phyloP scores from a whole-genome alignment of 2,888 invertebrate species.

The Sphaeridia pumilis region DNA sequence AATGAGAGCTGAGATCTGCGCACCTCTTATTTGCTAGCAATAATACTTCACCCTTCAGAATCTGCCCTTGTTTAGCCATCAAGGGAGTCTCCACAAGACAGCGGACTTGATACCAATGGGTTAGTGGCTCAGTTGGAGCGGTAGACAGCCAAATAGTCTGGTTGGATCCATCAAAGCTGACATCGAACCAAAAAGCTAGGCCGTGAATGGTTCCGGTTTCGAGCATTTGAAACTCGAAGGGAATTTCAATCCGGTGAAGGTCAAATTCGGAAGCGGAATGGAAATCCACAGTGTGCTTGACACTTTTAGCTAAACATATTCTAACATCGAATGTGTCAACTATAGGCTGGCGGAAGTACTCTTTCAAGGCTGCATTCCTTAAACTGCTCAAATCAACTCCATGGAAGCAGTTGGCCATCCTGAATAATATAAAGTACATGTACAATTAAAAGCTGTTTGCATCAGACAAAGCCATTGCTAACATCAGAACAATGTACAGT shows the following conservation, averaged over 20 bases:
- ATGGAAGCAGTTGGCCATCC: slow-evolving; percentile 92
- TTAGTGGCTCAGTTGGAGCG: slow-evolving; percentile 91
- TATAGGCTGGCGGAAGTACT: slow-evolving; percentile 95
- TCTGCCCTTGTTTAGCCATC: slow-evolving; percentile 87
- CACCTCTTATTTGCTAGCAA: slow-evolving; percentile 84
- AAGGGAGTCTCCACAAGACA: slow-evolving; percentile 88
- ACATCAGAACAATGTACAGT: neutral
- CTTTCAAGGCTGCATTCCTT: slow-evolving; percentile 84
- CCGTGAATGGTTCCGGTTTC: slow-evolving; percentile 53
- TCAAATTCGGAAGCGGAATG: slow-evolving; percentile 82
- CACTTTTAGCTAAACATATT: slow-evolving; percentile 89
- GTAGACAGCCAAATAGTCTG: slow-evolving; percentile 95
- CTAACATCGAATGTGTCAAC: slow-evolving; percentile 97
- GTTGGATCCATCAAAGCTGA: slow-evolving; percentile 80
- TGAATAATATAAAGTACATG: slow-evolving; percentile 33
- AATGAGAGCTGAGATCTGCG: slow-evolving; percentile 9
- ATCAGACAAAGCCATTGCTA: neutral
- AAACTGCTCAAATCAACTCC: slow-evolving; percentile 89
- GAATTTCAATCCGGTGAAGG: slow-evolving; percentile 88
- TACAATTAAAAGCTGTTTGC: neutral
- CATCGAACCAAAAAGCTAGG: slow-evolving; percentile 98
- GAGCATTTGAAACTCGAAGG: slow-evolving; percentile 79
- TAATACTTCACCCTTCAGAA: slow-evolving; percentile 72
- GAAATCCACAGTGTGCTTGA: slow-evolving; percentile 88
- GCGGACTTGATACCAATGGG: slow-evolving; percentile 93